Conservation (phyloP, 2,113 vertebrate species). For the Collichthys lucidus region DNA sequence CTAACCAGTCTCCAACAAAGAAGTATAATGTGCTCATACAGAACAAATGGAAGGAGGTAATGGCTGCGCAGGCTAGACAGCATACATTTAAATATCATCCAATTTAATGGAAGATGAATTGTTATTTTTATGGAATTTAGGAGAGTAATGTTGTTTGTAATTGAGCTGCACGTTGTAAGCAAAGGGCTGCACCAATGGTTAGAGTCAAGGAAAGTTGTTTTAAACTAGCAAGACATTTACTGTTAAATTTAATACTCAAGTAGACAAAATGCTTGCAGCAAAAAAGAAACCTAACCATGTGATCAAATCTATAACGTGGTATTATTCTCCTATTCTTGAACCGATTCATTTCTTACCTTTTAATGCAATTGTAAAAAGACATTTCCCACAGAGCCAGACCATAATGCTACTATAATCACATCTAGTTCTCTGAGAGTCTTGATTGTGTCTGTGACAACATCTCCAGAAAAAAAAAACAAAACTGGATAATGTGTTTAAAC, state of each 20-base stretch:
- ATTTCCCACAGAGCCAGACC: conserved; percentile 40
- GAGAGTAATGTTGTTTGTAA: conserved; percentile 62
- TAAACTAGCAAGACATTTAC: conserved; percentile 1
- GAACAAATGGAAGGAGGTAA: conserved; percentile 63
- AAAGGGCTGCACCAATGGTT: conserved; percentile 22
- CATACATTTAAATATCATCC: conserved; percentile 53
- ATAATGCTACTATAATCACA: conserved; percentile 52
- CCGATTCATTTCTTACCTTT: conserved; percentile 28
- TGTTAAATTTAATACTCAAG: conserved; percentile 8
- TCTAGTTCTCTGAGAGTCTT: conserved; percentile 39
- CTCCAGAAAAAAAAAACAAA: not conserved
- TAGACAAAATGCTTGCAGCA: conserved; percentile 4
- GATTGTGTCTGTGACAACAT: conserved; percentile 10
- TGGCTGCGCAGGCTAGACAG: conserved; percentile 24
- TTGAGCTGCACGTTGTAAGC: conserved; percentile 43
- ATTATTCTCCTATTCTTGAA: conserved; percentile 34
- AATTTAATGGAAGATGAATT: conserved; percentile 67
- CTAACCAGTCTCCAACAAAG: conserved; percentile 51
- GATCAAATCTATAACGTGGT: conserved; percentile 26
- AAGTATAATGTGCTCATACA: conserved; percentile 65
- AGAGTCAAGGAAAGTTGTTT: not conserved
- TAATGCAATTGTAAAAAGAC: conserved; percentile 64
- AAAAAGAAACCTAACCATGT: not conserved
- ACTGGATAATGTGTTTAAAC: conserved; percentile 35
- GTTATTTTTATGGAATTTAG: conserved; percentile 63